Evolutionary conservation across 2,113 vertebrate species (phyloP).

Genomic region (Oryzias javanicus): DNA sequence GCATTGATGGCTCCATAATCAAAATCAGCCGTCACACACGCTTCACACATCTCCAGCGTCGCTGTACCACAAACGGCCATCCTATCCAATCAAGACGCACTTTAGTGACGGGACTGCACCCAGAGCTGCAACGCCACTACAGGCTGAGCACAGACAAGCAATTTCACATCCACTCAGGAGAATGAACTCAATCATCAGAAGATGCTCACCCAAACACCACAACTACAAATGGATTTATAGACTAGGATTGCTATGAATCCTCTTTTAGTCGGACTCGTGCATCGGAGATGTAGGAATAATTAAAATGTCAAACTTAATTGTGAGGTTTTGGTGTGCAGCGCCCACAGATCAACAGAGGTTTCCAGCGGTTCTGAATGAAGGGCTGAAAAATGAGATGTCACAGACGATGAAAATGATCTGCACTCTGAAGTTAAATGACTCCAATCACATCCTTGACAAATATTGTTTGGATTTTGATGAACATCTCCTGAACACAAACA

Average conservation of each 20-base stretch:
- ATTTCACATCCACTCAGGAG: conserved; percentile 23
- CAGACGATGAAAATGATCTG: too few relatives aligned
- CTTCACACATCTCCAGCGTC: conserved; percentile 52
- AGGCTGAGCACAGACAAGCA: conserved; percentile 37
- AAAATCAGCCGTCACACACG: conserved; percentile 49
- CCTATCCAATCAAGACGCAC: conserved; percentile 42
- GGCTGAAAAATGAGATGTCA: background rate
- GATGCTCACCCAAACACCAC: conserved; percentile 9
- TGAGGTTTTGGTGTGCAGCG: background rate
- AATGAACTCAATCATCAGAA: conserved; percentile 32
- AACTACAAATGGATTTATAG: conserved; percentile 3
- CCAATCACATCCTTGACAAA: too few relatives aligned
- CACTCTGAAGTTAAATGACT: too few relatives aligned
- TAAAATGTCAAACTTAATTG: conserved; percentile 4
- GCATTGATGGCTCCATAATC: conserved; percentile 50
- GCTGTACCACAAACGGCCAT: conserved; percentile 40
- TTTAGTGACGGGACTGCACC: conserved; percentile 19
- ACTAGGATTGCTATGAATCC: conserved; percentile 5
- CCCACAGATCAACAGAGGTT: conserved; percentile 5
- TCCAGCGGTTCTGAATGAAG: background rate
- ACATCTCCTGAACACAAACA: too few relatives aligned
- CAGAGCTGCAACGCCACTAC: conserved; percentile 46
- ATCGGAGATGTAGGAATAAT: background rate
- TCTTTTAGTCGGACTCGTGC: conserved; percentile 1
- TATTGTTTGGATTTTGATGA: too few relatives aligned